Base-by-base conservation (phyloP, 2,113 vertebrate species). In the Marmota monax region DNA sequence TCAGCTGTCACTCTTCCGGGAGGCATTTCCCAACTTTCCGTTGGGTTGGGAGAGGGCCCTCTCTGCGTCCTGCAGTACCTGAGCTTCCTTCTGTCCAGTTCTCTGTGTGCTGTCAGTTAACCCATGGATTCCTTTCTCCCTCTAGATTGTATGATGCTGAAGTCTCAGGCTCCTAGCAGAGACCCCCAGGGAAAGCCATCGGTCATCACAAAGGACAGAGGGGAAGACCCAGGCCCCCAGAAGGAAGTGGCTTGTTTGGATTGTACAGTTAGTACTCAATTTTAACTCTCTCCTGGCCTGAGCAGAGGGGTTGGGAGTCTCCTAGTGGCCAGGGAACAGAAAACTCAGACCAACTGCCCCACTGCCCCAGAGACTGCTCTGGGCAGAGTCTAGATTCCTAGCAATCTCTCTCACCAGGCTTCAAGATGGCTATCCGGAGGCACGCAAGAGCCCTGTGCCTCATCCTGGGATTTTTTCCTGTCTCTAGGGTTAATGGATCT, bases 1-100 rank as follows among this genome's bases (percentile, higher is more conserved):
- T 14, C 51, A 74, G 58, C 18, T 0, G 0, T 17, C 11, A 4
- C 73, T 51, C 29, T 92, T 45, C 42, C 7, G 0, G 27, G 51
- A 16, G 25, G 80, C 0, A 25, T 13, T 51, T 86, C 45, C 34
- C 4, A 78, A 0, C 18, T 70, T 70, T 22, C 22, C 9, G 0
- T 0, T 14, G 74, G n/a, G 10, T 20, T 17, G 22, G n/a, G 18
- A 3, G 56, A 0, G 56, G 5, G 18, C 56, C 45, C 12, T 48
- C 48, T 69, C 53, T 0, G 2, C 7, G 42, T 1, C n/a, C 48
- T 2, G 9, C 1, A 3, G 29, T 1, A 7, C 25, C 25, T 6
- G 5, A 29, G 45, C 5, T 80, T 37, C 39, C 29, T 92, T 42
- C 42, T n/a, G 27, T 34, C 53, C 20, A 20, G 25, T 34, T 76